Base-by-base conservation (phyloP, 2,888 invertebrate genomes). In the Gnatocerus cornutus region DNA sequence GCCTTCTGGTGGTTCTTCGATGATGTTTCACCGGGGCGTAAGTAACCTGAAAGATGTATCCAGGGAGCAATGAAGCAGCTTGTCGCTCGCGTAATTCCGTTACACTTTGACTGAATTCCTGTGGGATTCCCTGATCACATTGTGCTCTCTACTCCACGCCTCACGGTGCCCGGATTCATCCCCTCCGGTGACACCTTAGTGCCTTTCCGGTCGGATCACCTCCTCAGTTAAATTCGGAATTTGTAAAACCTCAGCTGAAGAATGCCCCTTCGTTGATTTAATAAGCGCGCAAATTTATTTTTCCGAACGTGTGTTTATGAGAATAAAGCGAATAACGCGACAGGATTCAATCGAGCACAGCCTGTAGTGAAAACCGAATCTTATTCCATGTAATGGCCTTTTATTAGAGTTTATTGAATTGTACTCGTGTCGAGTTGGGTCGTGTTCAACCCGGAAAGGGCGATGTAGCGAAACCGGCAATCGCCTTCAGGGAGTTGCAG, bases 11-110 rank as follows among this genome's bases (percentile, higher is more conserved):
- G 45, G 63, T 50, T 43, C 46, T 46, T 46, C 33, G 55, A 65
- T 59, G 58, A 63, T 39, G 41, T 55, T 62, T 55, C 55, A 27
- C 48, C 27, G 21, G 21, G 16, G 61, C 61, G 62, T 71, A 71
- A 62, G 67, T 52, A 63, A 71, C 66, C 56, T 68, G 69, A 70
- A 72, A 70, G 69, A 63, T 61, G 70, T 69, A 70, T 68, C 74
- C 2, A 33, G 77, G 74, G 77, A 73, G 66, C 74, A 68, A 74
- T 75, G 74, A 74, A 73, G 71, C 74, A 74, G 74, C 75, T 73
- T 77, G 74, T 76, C 75, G 73, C 72, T 71, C 56, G 62, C 63
- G 71, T 75, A 75, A 77, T 77, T 77, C 74, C 72, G 73, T 74
- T 76, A 75, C 74, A 72, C 72, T 73, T 68, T 71, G 72, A 74